Percentiles rank a stretch among this genome's conserved stretches.
These are phyloP conservation scores for Orthonyx spaldingii DNA, from an alignment of 2,113 vertebrate species.

Conservation along the genomic window DNA sequence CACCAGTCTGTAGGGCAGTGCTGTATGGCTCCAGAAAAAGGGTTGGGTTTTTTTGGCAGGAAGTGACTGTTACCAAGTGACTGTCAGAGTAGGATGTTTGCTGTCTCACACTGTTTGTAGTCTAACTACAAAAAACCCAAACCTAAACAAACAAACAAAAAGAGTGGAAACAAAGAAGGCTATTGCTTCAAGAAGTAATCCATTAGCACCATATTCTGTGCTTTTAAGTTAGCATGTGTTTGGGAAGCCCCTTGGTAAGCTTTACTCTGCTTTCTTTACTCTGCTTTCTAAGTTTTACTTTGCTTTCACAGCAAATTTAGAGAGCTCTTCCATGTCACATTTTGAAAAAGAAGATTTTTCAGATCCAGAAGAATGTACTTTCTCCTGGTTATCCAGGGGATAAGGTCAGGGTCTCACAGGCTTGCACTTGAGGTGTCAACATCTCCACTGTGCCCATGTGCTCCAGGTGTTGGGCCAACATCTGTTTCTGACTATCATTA, in stretches of 20 bases:
- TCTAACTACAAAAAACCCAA: background rate
- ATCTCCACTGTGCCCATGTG: background rate
- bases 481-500: background rate
- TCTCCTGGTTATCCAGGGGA: background rate
- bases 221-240: background rate
- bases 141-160: background rate
- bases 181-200: background rate
- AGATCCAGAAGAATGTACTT: background rate
- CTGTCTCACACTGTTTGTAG: background rate
- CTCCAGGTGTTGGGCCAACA: background rate
- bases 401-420: background rate
- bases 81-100: background rate
- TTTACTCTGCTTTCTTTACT: background rate
- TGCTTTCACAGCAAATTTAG: background rate
- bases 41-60: accelerated
- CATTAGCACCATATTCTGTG: background rate
- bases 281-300: background rate
- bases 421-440: background rate
- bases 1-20: accelerated
- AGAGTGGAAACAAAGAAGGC: background rate
- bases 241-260: background rate
- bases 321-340: background rate
- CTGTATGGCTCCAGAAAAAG: background rate
- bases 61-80: background rate
- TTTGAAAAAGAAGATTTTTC: background rate